Evolutionary conservation across 2,797 vertebrate genomes (phyloP).

Genomic region (Dryobates pubescens): DNA sequence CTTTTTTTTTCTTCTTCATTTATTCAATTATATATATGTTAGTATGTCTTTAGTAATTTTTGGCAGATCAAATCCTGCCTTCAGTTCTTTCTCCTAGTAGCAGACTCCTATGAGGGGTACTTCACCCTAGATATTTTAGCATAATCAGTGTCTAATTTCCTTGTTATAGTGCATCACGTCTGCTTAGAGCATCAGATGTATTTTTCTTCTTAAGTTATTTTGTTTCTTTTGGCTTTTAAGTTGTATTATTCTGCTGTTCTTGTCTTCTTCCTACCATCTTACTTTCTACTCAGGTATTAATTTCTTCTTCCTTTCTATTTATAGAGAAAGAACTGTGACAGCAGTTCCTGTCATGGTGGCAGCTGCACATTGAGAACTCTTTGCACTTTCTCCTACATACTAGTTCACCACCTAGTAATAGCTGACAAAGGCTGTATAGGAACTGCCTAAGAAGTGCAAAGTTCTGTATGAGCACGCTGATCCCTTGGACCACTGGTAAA

Average conservation of each 20-base stretch:
- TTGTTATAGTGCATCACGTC: background rate
- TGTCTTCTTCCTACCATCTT: background rate
- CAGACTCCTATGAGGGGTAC: background rate
- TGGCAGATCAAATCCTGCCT: background rate
- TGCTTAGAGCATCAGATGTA: background rate
- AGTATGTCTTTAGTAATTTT: background rate
- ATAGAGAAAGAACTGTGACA: background rate
- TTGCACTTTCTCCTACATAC: background rate
- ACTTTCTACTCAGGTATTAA: background rate
- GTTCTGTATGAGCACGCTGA: background rate
- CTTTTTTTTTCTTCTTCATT: background rate
- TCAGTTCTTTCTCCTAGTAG: background rate
- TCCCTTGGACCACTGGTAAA: background rate
- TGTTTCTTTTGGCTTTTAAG: background rate
- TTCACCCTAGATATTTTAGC: background rate
- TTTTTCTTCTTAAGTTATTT: background rate
- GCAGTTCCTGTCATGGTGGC: background rate
- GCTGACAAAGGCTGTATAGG: background rate
- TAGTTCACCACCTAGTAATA: background rate
- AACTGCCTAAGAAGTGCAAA: background rate
- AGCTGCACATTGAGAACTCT: background rate
- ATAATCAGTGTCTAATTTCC: background rate
- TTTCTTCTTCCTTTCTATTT: background rate
- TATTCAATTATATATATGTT: background rate
- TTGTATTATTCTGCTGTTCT: background rate